Evolutionary conservation across 2,797 vertebrate species (phyloP), one percentile per base, ranked within the genome.

Genomic region (Epinephelus awoara): DNA sequence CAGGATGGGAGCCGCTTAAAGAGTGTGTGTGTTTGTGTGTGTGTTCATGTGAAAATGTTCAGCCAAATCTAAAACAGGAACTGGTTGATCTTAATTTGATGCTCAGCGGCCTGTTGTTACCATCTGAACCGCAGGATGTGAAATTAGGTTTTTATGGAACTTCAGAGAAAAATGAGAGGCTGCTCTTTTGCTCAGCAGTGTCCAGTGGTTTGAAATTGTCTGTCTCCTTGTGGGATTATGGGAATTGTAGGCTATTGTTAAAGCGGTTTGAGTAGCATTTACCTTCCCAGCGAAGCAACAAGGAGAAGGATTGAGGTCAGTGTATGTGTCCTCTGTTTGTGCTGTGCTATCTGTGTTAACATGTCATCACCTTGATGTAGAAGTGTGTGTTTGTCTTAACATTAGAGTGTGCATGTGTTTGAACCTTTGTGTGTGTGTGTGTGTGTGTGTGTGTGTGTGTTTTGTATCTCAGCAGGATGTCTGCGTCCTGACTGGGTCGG

Each of bases 401-500:
- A 18, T 54, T 23, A 47, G 25, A 46, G 15, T 73, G 67, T 52
- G 27, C 67, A 64, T 50, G 49, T 61, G 42, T 68, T 29, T 54
- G 10, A 34, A 34, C 34, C 34, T 27, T 57, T 44, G 51, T 63
- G 49, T 71, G 65, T 74, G 73, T 27, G 55, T 25, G 21, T 47
- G 62, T 44, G 73, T 27, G 55, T 25, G 21, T 27, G 62, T 44
- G 51, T 63, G 49, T 71, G 65, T 74, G 73, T 27, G 55, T 25
- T 21, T 47, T 38, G 50, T 55, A n/a, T 57, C 76, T 77, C 69
- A 47, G 70, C 90, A 91, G 92, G 91, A 90, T 89, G 87, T 90
- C 85, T 93, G 91, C n/a, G 67, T 86, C 81, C 86, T 91, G 90
- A 89, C 89, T 88, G 42, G 75, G 78, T 80, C 63, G 62, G 40